phyloP scores from a whole-genome alignment of 2,797 vertebrate species.

The Xenentodon cancila region DNA sequence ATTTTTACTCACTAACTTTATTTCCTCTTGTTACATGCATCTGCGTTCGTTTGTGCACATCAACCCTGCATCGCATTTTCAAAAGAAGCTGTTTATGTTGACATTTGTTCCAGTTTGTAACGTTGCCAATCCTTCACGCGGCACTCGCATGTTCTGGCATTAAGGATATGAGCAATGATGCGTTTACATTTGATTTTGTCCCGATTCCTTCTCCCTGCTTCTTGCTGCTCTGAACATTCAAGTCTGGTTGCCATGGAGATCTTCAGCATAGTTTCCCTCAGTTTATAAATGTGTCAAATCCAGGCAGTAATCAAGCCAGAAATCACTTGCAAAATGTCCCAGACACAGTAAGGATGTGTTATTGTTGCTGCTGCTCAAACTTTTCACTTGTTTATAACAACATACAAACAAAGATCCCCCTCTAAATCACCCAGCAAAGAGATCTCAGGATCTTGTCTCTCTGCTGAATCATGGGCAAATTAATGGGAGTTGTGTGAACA shows the following conservation, averaged over 20 bases:
- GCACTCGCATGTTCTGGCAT: not conserved
- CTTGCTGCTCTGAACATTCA: not conserved
- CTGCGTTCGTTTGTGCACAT: too few relatives aligned
- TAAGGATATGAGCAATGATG: not conserved
- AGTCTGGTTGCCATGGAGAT: not conserved
- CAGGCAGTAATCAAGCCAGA: slow-evolving; percentile 2
- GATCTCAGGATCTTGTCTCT: slow-evolving; percentile 9
- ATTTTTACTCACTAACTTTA: too few relatives aligned
- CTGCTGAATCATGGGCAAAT: slow-evolving; percentile 70
- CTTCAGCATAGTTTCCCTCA: not conserved
- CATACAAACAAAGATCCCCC: slow-evolving; percentile 10
- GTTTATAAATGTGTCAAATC: slow-evolving; percentile 8
- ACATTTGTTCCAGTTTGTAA: too few relatives aligned
- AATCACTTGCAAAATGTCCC: slow-evolving; percentile 5
- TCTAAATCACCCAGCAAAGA: slow-evolving; percentile 8
- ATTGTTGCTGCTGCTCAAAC: slow-evolving; percentile 14
- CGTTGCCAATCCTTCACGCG: too few relatives aligned
- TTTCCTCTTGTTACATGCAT: too few relatives aligned
- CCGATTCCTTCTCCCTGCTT: not conserved
- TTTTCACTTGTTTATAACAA: slow-evolving; percentile 13
- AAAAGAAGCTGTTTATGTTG: too few relatives aligned
- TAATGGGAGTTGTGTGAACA: slow-evolving; percentile 73
- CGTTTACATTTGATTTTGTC: not conserved
- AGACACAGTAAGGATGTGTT: slow-evolving; percentile 1
- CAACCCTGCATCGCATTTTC: too few relatives aligned